Evolutionary conservation across 2,113 vertebrate species (phyloP).

Genomic region (Sialia sialis): DNA sequence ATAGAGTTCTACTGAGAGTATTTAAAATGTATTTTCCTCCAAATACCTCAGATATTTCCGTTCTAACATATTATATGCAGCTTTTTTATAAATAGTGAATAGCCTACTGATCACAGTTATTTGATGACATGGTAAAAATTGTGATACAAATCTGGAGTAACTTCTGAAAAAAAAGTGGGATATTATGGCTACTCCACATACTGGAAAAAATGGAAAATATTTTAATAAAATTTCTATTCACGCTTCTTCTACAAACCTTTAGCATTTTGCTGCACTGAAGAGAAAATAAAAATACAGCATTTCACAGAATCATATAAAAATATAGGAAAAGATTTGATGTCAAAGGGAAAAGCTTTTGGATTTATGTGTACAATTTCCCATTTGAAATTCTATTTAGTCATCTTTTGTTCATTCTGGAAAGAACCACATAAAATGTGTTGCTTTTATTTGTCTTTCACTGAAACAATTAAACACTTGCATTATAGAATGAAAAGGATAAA

Average conservation of each 20-base stretch:
- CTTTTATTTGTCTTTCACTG: background rate
- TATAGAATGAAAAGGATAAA: constrained; percentile 19
- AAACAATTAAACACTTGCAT: constrained; percentile 11
- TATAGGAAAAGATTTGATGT: background rate
- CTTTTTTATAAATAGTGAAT: background rate
- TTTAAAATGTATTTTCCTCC: background rate
- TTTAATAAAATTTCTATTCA: background rate
- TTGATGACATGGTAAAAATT: background rate
- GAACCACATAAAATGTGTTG: background rate
- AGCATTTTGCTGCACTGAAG: background rate
- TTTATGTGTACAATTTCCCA: constrained; percentile 21
- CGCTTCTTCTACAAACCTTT: background rate
- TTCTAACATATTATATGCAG: background rate
- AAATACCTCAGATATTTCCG: background rate
- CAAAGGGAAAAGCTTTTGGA: constrained; percentile 14
- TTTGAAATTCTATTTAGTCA: background rate
- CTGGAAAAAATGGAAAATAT: background rate
- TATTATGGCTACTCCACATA: background rate
- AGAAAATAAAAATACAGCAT: background rate
- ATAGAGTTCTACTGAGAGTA: background rate
- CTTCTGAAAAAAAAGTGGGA: background rate
- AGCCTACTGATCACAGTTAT: background rate
- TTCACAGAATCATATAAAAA: background rate
- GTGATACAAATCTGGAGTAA: background rate
- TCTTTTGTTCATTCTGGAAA: background rate